Conservation (phyloP, 2,797 vertebrate genomes). For the Squalus acanthias region DNA sequence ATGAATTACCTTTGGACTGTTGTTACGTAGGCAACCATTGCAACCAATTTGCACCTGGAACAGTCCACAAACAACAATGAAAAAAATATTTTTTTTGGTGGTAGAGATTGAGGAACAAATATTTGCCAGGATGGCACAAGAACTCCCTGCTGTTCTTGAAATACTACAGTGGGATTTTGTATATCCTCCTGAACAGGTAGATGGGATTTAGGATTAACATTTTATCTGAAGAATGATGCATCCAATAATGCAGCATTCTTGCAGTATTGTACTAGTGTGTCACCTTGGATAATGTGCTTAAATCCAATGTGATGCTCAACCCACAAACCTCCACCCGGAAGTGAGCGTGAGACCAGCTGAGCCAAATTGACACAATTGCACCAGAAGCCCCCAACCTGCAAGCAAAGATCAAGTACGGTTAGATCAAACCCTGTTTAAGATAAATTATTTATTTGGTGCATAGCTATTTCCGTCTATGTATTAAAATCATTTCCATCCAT, state of each 20-base stretch:
- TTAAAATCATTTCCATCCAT: not conserved
- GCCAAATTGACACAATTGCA: not conserved
- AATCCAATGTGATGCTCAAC: not conserved
- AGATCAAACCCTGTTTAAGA: not conserved
- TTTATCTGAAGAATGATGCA: not conserved
- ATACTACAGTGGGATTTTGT: not conserved
- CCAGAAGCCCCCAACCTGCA: not conserved
- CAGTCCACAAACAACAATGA: not conserved
- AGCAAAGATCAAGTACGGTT: not conserved
- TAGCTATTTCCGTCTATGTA: not conserved
- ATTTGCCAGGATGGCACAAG: not conserved
- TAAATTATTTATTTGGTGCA: not conserved
- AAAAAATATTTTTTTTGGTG: not conserved
- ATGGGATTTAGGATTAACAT: not conserved
- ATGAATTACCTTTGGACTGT: not conserved
- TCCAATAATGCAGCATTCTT: not conserved
- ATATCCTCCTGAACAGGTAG: not conserved
- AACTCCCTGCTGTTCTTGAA: not conserved
- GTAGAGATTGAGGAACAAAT: not conserved
- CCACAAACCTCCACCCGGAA: not conserved
- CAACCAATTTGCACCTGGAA: not conserved
- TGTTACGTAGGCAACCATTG: not conserved
- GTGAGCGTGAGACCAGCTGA: not conserved
- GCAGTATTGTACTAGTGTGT: not conserved
- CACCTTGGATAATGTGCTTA: not conserved